Evolutionary conservation across 2,113 vertebrate genomes (phyloP).

Genomic region (Boulengeromyrus knoepffleri): DNA sequence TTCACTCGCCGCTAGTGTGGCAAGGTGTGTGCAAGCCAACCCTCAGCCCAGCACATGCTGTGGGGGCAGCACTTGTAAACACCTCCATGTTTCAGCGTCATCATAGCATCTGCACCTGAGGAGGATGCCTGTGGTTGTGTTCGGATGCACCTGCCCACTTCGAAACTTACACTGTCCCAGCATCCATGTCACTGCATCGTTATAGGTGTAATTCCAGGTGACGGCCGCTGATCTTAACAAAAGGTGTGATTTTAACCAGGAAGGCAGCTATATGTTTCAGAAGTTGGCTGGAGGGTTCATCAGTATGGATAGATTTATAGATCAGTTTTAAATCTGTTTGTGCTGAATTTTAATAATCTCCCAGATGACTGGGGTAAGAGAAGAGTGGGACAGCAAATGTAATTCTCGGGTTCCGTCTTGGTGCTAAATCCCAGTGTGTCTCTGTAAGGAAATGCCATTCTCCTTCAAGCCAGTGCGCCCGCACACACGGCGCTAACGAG

Average conservation of each 20-base stretch:
- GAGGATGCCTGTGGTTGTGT: background rate
- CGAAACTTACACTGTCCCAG: background rate
- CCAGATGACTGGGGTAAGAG: background rate
- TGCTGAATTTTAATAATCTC: background rate
- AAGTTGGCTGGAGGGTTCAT: background rate
- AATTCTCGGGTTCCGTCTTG: background rate
- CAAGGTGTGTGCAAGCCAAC: background rate
- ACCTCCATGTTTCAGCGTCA: background rate
- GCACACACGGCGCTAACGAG: background rate
- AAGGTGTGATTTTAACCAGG: background rate
- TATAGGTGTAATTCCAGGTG: background rate
- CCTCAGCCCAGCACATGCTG: background rate
- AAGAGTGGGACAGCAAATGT: background rate
- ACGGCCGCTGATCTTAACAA: background rate
- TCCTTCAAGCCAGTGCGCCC: background rate
- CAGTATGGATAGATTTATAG: background rate
- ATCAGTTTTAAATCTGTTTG: background rate
- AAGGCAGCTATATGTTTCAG: background rate
- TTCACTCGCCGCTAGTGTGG: background rate
- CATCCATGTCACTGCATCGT: background rate
- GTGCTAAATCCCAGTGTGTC: background rate
- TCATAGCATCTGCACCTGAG: background rate
- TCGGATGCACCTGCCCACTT: background rate
- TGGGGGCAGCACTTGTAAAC: background rate
- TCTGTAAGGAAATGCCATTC: background rate